A percentile compares a stretch with the other conserved stretches of the same genome.
Evolutionary conservation across 2,797 vertebrate species (phyloP).

Genomic region (Nothura maculosa): DNA sequence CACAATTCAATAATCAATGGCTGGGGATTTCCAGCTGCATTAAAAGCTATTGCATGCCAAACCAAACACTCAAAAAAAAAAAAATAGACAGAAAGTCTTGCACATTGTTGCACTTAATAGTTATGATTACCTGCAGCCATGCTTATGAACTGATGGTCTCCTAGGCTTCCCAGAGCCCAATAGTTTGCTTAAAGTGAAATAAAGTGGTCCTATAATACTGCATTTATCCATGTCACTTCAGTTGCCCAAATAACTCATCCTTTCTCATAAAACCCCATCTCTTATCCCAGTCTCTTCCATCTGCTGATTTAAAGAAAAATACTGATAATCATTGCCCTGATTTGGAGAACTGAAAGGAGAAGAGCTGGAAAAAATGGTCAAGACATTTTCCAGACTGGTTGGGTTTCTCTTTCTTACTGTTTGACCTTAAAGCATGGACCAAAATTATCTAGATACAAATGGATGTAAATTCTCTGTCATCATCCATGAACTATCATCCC

Average conservation of each 20-base stretch:
- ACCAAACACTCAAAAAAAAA: neutral
- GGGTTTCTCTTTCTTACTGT: neutral
- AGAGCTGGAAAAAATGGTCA: neutral
- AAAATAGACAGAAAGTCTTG: neutral
- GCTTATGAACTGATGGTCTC: neutral
- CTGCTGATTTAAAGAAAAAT: neutral
- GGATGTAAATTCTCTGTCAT: neutral
- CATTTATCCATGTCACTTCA: neutral
- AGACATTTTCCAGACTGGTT: neutral
- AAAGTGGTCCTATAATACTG: neutral
- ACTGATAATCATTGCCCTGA: neutral
- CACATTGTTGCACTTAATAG: neutral
- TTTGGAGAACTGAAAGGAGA: neutral
- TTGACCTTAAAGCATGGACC: neutral
- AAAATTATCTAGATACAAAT: neutral
- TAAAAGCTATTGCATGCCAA: neutral
- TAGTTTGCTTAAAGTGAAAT: neutral
- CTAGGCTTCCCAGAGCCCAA: neutral
- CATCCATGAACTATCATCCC: neutral
- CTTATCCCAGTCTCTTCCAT: neutral
- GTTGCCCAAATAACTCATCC: neutral
- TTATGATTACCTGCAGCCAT: neutral
- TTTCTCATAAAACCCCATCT: neutral
- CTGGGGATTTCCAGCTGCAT: neutral
- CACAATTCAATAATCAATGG: slow-evolving; percentile 11